Evolutionary conservation across 2,113 vertebrate genomes (phyloP).

Genomic region (Zosterops hypoxanthus): DNA sequence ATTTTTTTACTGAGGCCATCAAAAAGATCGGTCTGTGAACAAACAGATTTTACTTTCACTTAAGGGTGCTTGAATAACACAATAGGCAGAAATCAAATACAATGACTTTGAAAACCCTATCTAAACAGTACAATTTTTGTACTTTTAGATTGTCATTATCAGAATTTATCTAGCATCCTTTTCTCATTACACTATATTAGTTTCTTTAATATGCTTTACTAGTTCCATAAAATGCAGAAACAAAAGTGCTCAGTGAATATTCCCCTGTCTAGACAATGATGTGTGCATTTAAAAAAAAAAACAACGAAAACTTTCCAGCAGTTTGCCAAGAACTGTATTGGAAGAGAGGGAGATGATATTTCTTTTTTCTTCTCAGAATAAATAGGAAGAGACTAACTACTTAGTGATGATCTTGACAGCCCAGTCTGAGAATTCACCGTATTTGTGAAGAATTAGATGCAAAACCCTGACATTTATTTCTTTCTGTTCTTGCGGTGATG

Average conservation of each 20-base stretch:
- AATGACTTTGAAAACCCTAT: background rate
- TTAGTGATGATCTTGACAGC: background rate
- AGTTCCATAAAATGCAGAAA: background rate
- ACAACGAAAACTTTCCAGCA: background rate
- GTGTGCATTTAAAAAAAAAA: background rate
- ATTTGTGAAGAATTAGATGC: background rate
- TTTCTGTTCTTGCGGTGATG: background rate
- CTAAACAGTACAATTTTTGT: background rate
- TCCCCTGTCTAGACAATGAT: background rate
- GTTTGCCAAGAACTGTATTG: background rate
- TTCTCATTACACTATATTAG: background rate
- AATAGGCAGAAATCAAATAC: background rate
- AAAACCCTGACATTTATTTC: background rate
- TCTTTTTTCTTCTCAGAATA: background rate
- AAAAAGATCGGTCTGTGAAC: background rate
- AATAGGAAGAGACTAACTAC: background rate
- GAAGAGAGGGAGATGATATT: background rate
- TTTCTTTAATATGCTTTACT: background rate
- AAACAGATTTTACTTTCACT: background rate
- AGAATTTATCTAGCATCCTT: background rate
- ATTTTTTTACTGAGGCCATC: background rate
- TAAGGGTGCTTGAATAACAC: background rate
- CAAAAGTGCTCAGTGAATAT: background rate
- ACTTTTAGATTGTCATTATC: background rate
- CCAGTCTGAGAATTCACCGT: background rate